Evolutionary conservation across 2,113 vertebrate genomes (phyloP).

Genomic region (Plestiodon gilberti): DNA sequence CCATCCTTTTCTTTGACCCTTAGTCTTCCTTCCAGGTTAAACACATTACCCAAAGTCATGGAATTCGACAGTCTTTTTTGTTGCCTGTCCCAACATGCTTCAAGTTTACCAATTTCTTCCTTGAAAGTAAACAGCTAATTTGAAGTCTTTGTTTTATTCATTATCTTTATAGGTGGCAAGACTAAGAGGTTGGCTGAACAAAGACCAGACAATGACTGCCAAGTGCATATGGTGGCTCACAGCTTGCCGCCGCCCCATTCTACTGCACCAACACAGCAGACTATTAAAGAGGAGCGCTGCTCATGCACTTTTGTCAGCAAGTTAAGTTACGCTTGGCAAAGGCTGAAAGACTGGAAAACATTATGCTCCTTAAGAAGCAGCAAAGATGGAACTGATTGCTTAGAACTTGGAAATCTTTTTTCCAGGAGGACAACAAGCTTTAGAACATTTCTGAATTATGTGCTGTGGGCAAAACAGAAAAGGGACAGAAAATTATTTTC

Average conservation of each 20-base stretch:
- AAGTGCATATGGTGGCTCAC: slow-evolving; percentile 79
- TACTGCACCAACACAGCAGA: slow-evolving; percentile 75
- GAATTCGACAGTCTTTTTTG: slow-evolving; percentile 42
- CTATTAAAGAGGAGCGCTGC: slow-evolving; percentile 76
- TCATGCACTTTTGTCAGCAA: slow-evolving; percentile 76
- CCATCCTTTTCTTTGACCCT: not conserved
- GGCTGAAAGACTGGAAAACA: slow-evolving; percentile 70
- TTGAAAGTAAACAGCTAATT: slow-evolving; percentile 68
- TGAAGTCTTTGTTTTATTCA: slow-evolving; percentile 72
- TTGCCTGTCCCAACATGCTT: slow-evolving; percentile 54
- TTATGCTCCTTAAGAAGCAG: slow-evolving; percentile 46
- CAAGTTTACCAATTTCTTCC: slow-evolving; percentile 57
- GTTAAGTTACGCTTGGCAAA: slow-evolving; percentile 75
- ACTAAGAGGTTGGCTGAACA: slow-evolving; percentile 78
- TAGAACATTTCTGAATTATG: slow-evolving; percentile 42
- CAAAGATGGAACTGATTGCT: slow-evolving; percentile 65
- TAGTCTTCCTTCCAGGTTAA: slow-evolving; percentile 27
- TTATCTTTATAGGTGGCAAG: slow-evolving; percentile 77
- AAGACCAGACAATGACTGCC: slow-evolving; percentile 78
- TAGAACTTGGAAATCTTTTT: slow-evolving; percentile 54
- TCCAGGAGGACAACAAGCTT: slow-evolving; percentile 45
- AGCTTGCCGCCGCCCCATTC: slow-evolving; percentile 76
- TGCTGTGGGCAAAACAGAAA: slow-evolving; percentile 18
- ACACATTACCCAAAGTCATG: slow-evolving; percentile 26
- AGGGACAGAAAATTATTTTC: not conserved